Percentiles rank a stretch among this genome's conserved stretches.
phyloP scores from a whole-genome alignment of 1,140 invertebrate genomes.

The Magallana angulata region DNA sequence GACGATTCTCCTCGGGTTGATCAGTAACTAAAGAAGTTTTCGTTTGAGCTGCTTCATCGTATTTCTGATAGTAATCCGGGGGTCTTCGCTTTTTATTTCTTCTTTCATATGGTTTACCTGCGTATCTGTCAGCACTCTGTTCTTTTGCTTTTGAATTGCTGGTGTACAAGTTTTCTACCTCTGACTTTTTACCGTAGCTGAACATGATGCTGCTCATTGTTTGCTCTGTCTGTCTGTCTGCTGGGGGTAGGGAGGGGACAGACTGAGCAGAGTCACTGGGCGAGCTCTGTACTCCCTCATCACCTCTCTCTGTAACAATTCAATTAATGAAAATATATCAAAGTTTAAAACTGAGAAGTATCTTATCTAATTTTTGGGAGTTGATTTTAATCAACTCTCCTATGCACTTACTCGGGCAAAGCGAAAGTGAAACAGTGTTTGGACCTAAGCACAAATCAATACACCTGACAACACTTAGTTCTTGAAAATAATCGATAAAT shows the following conservation, averaged over 20 bases:
- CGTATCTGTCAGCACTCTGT: background rate
- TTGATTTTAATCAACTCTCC: no score
- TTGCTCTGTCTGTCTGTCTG: background rate
- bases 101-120: slow-evolving; percentile 47
- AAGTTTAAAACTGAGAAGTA: no score
- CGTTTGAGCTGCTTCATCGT: slow-evolving; percentile 37
- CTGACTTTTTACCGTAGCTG: background rate
- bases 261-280: background rate
- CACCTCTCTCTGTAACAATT: background rate
- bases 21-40: slow-evolving; percentile 15
- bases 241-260: background rate
- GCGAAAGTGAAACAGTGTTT: no score
- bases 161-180: background rate
- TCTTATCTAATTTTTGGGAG: no score
- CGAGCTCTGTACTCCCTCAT: background rate
- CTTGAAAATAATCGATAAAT: no score
- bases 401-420: no score
- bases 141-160: background rate
- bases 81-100: slow-evolving; percentile 56
- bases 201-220: background rate
- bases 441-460: no score
- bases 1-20: background rate
- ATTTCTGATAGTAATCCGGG: slow-evolving; percentile 54
- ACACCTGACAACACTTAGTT: no score
- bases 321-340: no score